Evolutionary conservation across 2,888 invertebrate species (phyloP).

Genomic region (Branchellion lobata): DNA sequence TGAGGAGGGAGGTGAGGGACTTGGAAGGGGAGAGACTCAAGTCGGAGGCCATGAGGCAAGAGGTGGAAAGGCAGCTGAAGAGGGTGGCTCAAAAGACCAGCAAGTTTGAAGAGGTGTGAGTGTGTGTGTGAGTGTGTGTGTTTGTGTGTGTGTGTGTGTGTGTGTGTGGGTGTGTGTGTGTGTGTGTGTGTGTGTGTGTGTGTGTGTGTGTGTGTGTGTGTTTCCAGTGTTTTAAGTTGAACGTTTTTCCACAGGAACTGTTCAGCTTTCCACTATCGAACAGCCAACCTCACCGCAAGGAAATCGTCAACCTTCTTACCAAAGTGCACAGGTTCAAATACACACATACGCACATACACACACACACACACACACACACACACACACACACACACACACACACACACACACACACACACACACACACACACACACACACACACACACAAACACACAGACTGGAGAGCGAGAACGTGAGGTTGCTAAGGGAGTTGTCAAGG

Average conservation of each 20-base stretch:
- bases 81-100: constrained; percentile 76
- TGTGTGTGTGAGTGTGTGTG: neutral
- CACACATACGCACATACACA: too few species aligned
- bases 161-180: neutral
- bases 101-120: constrained; percentile 73
- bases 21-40: constrained; percentile 82
- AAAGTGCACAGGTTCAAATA: constrained; percentile 78
- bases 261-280: constrained; percentile 4
- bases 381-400: too few species aligned
- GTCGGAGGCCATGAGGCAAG: constrained; percentile 74
- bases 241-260: constrained; percentile 11
- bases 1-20: constrained; percentile 65
- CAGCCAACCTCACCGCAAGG: constrained; percentile 69
- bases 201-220: too few species aligned
- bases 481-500: neutral
- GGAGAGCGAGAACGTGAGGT: too few species aligned
- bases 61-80: constrained; percentile 79
- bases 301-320: constrained; percentile 81
- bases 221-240: too few species aligned
- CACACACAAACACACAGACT: too few species aligned
- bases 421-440: too few species aligned
- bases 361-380: too few species aligned
- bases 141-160: neutral
- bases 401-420: too few species aligned
- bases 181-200: too few species aligned